phyloP scores from a whole-genome alignment of 2,888 invertebrate species.

The Eilema sororculum region DNA sequence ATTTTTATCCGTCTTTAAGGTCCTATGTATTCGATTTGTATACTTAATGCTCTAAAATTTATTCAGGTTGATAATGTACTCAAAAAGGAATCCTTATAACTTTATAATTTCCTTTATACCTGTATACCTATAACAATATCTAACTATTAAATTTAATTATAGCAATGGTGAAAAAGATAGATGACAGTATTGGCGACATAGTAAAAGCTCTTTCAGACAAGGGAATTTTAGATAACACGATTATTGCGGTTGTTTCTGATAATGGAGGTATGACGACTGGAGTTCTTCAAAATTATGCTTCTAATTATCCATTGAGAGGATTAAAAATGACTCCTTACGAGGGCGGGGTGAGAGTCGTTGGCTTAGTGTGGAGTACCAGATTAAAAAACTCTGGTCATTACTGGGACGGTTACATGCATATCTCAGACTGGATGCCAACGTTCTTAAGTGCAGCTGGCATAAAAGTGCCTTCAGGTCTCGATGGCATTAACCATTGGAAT shows the following conservation, averaged over 20 bases:
- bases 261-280: slow-evolving; percentile 95
- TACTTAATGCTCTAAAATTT: no score
- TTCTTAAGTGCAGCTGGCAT: slow-evolving; percentile 77
- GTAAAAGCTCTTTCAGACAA: slow-evolving; percentile 89
- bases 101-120: no score
- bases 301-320: slow-evolving; percentile 93
- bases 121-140: background rate
- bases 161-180: slow-evolving; percentile 95
- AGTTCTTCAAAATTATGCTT: slow-evolving; percentile 90
- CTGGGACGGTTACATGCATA: slow-evolving; percentile 89
- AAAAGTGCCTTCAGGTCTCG: slow-evolving; percentile 62
- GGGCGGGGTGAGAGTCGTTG: slow-evolving; percentile 92
- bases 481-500: slow-evolving; percentile 76
- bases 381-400: slow-evolving; percentile 73
- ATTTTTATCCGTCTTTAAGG: no score
- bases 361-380: slow-evolving; percentile 89
- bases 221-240: slow-evolving; percentile 92
- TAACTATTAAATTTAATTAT: slow-evolving; percentile 27
- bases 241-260: slow-evolving; percentile 95
- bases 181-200: slow-evolving; percentile 93
- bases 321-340: slow-evolving; percentile 93
- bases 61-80: no score
- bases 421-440: slow-evolving; percentile 94
- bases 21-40: no score
- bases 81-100: no score